A percentile compares a stretch with the other conserved stretches of the same genome.
These are phyloP conservation scores for Tokudaia tokunoshimensis DNA, from an alignment of 2,797 vertebrate genomes.

Conservation along the genomic window DNA sequence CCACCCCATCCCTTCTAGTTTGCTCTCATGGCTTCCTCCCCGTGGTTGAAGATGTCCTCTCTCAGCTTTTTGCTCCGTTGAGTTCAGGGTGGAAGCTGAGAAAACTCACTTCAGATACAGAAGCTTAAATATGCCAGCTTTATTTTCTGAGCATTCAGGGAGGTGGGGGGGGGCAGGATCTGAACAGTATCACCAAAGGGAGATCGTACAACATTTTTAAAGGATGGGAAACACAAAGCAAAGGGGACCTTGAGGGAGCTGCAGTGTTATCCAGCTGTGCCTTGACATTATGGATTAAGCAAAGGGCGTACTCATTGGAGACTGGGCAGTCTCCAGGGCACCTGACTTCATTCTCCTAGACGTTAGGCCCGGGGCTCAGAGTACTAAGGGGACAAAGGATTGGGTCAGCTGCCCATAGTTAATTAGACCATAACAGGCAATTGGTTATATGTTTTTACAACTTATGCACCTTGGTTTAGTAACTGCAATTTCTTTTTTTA, in stretches of 20 bases:
- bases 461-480: background rate
- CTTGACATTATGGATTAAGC: background rate
- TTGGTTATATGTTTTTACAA: background rate
- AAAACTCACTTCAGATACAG: background rate
- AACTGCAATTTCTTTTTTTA: background rate
- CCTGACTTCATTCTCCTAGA: background rate
- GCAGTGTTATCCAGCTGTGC: background rate
- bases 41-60: background rate
- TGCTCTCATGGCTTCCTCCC: background rate
- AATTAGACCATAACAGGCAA: background rate
- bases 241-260: background rate
- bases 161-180: background rate
- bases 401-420: background rate
- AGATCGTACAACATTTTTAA: background rate
- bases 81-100: background rate
- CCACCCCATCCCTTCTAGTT: background rate
- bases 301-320: background rate
- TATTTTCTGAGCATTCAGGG: background rate
- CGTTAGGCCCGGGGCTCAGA: background rate
- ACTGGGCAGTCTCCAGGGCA: background rate
- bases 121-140: background rate
- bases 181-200: background rate
- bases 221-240: background rate
- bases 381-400: background rate
- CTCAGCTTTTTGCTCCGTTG: background rate